Conservation (phyloP, 2,113 vertebrate species). For the Puntigrus tetrazona region DNA sequence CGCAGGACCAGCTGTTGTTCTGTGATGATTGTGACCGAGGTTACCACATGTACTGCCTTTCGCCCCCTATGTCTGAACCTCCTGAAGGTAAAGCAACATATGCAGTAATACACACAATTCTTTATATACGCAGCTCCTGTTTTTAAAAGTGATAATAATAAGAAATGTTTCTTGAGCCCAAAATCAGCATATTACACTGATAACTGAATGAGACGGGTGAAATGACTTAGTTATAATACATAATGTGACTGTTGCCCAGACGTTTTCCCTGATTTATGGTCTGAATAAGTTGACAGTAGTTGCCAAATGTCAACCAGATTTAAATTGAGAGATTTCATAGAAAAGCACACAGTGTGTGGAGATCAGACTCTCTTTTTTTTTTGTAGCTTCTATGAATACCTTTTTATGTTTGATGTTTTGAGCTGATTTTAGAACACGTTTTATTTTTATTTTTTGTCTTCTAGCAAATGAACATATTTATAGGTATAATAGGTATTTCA, state of each 20-base stretch:
- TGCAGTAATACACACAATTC: not conserved
- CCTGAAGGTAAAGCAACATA: slow-evolving; percentile 72
- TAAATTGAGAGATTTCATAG: not conserved
- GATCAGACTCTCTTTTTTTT: not conserved
- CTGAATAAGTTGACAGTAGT: not conserved
- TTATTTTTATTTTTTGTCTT: not conserved
- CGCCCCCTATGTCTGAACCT: slow-evolving; percentile 76
- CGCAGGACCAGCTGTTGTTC: slow-evolving; percentile 79
- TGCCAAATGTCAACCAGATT: no score
- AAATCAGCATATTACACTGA: not conserved
- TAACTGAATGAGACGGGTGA: not conserved
- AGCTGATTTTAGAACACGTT: not conserved
- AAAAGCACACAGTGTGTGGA: not conserved
- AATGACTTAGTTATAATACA: not conserved
- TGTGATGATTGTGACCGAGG: slow-evolving; percentile 80
- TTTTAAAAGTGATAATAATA: not conserved
- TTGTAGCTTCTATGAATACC: not conserved
- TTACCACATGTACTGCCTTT: slow-evolving; percentile 81
- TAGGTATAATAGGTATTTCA: no score
- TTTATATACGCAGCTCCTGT: no score
- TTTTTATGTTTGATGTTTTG: not conserved
- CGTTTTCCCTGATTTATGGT: not conserved
- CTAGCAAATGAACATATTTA: not conserved
- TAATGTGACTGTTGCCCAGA: not conserved
- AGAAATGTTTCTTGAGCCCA: not conserved